Evolutionary conservation across 2,113 vertebrate genomes (phyloP).

Genomic region (Corydoras maculifer): DNA sequence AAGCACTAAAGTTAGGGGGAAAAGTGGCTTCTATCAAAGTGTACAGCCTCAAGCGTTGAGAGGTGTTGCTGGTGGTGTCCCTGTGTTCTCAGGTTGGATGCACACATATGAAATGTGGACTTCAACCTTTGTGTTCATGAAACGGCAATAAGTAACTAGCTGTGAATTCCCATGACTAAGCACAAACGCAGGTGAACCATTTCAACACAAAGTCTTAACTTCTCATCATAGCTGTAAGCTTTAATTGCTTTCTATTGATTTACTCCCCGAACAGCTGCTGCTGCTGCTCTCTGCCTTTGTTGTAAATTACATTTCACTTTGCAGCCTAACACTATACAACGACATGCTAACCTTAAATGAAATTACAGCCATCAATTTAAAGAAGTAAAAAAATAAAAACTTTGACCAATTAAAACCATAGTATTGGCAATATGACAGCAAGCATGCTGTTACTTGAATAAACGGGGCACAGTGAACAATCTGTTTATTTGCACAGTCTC

Average conservation of each 20-base stretch:
- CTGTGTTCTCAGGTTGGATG: background rate
- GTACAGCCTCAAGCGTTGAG: too few species aligned
- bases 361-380: constrained; percentile 29
- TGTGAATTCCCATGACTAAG: background rate
- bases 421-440: constrained; percentile 13
- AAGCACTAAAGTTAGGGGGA: too few species aligned
- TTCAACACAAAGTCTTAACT: background rate
- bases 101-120: background rate
- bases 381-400: background rate
- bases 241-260: constrained; percentile 29
- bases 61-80: too few species aligned
- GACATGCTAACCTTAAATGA: constrained; percentile 20
- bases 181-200: background rate
- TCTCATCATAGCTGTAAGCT: background rate
- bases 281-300: constrained; percentile 1
- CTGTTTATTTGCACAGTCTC: constrained; percentile 3
- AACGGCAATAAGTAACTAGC: background rate
- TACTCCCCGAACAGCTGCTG: constrained; percentile 1
- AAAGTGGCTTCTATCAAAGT: too few species aligned
- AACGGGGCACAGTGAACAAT: constrained; percentile 17
- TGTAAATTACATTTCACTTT: background rate
- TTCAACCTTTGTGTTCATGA: background rate
- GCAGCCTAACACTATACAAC: background rate
- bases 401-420: constrained; percentile 17
- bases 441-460: constrained; percentile 4